Evolutionary conservation across 2,797 vertebrate genomes (phyloP), one percentile per base, ranked within the genome.

Genomic region (Catamblyrhynchus diadema): DNA sequence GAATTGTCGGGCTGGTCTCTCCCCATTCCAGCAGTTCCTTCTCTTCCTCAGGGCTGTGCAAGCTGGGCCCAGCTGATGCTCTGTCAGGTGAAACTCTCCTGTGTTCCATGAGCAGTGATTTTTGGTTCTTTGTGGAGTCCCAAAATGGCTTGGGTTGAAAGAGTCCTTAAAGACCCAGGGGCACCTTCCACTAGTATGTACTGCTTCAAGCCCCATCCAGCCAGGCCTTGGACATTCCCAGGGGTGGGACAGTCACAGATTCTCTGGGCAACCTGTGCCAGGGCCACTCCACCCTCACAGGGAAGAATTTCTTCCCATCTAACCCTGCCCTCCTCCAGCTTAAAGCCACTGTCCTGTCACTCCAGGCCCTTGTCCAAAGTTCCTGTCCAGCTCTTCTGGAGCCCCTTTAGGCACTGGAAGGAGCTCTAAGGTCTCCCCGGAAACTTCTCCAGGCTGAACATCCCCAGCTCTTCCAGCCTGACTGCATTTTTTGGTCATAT

Each of bases 171-270:
- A 67, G 47, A 20, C 4, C 20, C 30, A 53, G 14, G 53, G 41
- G 47, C 47, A 47, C 12, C 25, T 67, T 19, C 41, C 61, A 53
- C 22, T 33, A 18, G 6, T 24, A 25, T 62, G 65, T 33, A 13
- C 6, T 66, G 33, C 39, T 51, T 32, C 44, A 57, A 64, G 37
- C 13, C 2, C n/a, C 0, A 0, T 59, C 44, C 45, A 81, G 0
- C 53, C 24, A 37, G 75, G 28, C 24, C n/a, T 51, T 65, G n/a
- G 24, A 33, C 14, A 51, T 42, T 73, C 3, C 39, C 60, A 60
- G 39, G n/a, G 30, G 10, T 59, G 10, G 11, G 8, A 12, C 33
- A 66, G 21, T 33, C 33, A 39, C 39, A 59, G 33, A 9, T 60
- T 22, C 21, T 33, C n/a, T 51, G 28, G 28, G 30, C 17, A 47